Conservation (phyloP, 1,140 invertebrate genomes). For the Papilio helenus region DNA sequence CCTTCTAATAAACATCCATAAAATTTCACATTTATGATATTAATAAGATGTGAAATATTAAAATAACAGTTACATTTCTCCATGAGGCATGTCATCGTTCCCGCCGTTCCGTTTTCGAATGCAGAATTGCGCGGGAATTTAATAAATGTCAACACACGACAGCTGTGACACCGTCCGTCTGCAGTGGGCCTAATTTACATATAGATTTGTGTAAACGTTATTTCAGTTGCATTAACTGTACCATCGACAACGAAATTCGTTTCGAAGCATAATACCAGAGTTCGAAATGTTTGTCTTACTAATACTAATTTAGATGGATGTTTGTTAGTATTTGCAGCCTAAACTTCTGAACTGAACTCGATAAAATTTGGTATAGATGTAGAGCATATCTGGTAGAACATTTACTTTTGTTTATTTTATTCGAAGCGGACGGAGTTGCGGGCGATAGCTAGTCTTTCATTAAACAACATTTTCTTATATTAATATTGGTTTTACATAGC, state of each 20-base stretch:
- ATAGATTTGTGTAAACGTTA: conserved; percentile 46
- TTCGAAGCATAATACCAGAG: background rate
- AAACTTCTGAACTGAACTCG: no score
- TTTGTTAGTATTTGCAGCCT: no score
- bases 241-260: background rate
- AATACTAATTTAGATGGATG: no score
- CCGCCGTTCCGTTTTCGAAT: conserved; percentile 56
- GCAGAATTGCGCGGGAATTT: conserved; percentile 61
- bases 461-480: no score
- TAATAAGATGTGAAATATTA: background rate
- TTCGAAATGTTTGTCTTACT: background rate
- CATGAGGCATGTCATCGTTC: conserved; percentile 43
- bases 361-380: no score
- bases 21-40: no score
- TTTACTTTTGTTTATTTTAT: no score
- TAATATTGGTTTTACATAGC: no score
- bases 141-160: conserved; percentile 48
- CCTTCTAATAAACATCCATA: no score
- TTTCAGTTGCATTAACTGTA: conserved; percentile 19
- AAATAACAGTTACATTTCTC: conserved; percentile 40
- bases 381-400: no score
- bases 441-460: no score
- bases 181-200: conserved; percentile 42
- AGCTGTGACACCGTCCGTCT: conserved; percentile 40
- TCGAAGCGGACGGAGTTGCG: no score